Conservation (phyloP, 2,113 vertebrate species). For the Macaca fascicularis region DNA sequence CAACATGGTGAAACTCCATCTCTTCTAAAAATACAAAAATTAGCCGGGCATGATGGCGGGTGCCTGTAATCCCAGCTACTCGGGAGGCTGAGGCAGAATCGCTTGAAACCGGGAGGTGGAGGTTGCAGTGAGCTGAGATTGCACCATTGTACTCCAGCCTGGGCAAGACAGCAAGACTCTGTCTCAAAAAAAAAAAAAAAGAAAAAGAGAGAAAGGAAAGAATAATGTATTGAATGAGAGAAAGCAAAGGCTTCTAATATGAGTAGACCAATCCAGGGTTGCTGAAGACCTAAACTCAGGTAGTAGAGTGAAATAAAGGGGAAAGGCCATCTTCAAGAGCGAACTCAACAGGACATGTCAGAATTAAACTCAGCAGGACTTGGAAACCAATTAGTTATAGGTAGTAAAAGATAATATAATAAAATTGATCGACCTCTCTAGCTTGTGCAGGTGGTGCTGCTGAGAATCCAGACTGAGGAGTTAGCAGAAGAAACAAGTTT, state of each 20-base stretch:
- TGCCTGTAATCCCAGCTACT: too few relatives aligned
- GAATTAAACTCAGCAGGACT: background rate
- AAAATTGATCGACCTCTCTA: background rate
- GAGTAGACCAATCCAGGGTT: background rate
- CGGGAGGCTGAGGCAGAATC: too few relatives aligned
- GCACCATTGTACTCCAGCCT: too few relatives aligned
- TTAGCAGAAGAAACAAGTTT: background rate
- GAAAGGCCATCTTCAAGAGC: background rate
- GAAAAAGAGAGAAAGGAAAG: background rate
- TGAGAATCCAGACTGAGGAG: background rate
- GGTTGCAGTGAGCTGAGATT: too few relatives aligned
- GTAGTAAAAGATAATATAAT: background rate
- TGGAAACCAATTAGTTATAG: background rate
- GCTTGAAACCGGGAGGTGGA: too few relatives aligned
- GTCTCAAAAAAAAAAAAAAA: too few relatives aligned
- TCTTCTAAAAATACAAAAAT: too few relatives aligned
- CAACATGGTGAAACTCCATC: too few relatives aligned
- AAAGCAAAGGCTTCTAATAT: background rate
- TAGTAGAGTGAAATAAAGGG: background rate
- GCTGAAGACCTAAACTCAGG: background rate
- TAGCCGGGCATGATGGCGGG: too few relatives aligned
- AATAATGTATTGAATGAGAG: background rate
- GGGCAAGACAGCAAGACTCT: too few relatives aligned
- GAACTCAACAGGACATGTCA: background rate
- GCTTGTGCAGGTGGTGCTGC: background rate